phyloP scores from a whole-genome alignment of 2,888 invertebrate species.

The Chrysolina haemoptera region DNA sequence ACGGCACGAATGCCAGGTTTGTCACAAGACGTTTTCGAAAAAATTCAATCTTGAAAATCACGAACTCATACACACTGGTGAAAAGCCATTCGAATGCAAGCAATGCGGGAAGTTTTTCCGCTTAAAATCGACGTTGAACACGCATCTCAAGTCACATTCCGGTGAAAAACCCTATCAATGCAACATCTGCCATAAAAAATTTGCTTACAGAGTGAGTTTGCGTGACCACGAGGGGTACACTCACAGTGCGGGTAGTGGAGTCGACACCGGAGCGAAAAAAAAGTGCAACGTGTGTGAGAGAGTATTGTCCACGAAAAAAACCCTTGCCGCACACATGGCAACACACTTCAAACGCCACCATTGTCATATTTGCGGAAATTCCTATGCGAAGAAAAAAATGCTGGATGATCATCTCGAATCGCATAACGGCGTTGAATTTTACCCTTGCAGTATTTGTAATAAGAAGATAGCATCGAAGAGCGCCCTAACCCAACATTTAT shows the following conservation, averaged over 20 bases:
- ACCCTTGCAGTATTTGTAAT: slow-evolving; percentile 81
- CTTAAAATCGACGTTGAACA: neutral
- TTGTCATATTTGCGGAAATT: slow-evolving; percentile 51
- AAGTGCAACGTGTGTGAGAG: slow-evolving; percentile 1
- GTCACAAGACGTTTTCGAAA: slow-evolving; percentile 4
- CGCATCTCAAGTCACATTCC: slow-evolving; percentile 18
- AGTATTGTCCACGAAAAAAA: slow-evolving; percentile 19
- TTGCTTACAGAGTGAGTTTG: neutral
- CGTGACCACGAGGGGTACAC: neutral
- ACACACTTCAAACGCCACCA: slow-evolving; percentile 14
- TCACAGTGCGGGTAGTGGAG: neutral
- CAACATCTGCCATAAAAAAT: slow-evolving; percentile 52
- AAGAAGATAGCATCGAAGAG: slow-evolving; percentile 87
- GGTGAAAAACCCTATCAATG: slow-evolving; percentile 55
- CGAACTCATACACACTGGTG: slow-evolving; percentile 34
- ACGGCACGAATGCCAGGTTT: neutral
- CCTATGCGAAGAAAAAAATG: slow-evolving; percentile 51
- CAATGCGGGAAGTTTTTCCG: slow-evolving; percentile 20
- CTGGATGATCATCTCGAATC: slow-evolving; percentile 52
- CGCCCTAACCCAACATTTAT: slow-evolving; percentile 72
- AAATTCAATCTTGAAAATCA: slow-evolving; percentile 12
- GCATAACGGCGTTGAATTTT: slow-evolving; percentile 82
- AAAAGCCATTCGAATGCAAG: slow-evolving; percentile 29
- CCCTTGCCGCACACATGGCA: slow-evolving; percentile 18
- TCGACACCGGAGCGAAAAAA: neutral